Base-by-base conservation (phyloP, 2,888 invertebrate genomes). In the Drosophila eohydei region DNA sequence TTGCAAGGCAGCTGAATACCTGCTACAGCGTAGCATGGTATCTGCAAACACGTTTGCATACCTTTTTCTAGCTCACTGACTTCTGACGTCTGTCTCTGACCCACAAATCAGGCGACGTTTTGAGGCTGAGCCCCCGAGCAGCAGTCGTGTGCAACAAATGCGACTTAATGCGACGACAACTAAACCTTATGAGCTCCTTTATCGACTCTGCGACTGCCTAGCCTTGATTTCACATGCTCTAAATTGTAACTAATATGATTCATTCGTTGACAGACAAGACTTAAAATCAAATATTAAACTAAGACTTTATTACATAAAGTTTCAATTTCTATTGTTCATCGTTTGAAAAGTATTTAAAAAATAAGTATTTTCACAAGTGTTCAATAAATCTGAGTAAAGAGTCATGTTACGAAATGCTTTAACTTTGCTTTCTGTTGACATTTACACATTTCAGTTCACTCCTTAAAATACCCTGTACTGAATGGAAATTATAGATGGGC, bases 131-230 rank as follows among this genome's bases (percentile, higher is more conserved):
- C 64, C 52, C 79, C 28, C 63, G 56, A 62, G 52, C 46, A 56
- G 66, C 70, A 84, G 71, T 85, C 85, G 83, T 83, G 83, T 81
- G 83, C 71, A 81, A 79, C 79, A 80, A 82, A 82, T 63, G 64
- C 64, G 28, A 56, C 40, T 11, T 64, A 75, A 70, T 81, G 78
- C 72, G 44, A 78, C 21, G 28, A 40, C 58, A 59, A 40, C 34
- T 11, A 6, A 43, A 59, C 59, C 60, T 50, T 34, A 67, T 52
- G 43, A 55, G 41, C 16, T 41, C 6, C 26, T 6, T 21, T 21
- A 34, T 26, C 44, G 38, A 1, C n/a, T 8, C 32, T 12, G 14
- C 32, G 14, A 21, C 16, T 21, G 21, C 16, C 41, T 43, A 4
- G 4, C 70, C 50, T 70, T 64, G 54, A 61, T 72, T 72, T 58